A percentile compares a stretch with the other conserved stretches of the same genome.
These are phyloP conservation scores for Pseudomyrmex concolor DNA, from an alignment of 1,140 invertebrate species.

Conservation along the genomic window DNA sequence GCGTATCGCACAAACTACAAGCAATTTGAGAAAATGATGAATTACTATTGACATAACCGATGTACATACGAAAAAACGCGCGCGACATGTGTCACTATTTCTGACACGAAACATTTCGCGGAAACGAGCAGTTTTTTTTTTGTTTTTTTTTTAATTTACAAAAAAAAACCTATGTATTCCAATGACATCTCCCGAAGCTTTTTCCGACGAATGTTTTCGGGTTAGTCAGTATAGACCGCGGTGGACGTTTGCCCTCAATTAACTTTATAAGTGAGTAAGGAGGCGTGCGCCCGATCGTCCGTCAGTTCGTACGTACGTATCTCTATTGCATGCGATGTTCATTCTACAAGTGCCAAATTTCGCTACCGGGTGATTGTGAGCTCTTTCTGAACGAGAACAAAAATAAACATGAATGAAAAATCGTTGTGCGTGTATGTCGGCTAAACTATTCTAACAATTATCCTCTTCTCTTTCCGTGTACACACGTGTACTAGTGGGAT, in stretches of 20 bases:
- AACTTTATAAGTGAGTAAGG: conserved; percentile 85
- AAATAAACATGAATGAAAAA: too few relatives aligned
- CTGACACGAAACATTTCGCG: not conserved
- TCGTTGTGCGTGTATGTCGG: too few relatives aligned
- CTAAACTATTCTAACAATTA: too few relatives aligned
- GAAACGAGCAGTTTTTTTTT: not conserved
- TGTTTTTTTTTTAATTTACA: not conserved
- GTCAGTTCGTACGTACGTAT: conserved; percentile 74
- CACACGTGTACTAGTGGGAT: not conserved
- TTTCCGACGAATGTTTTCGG: conserved; percentile 80
- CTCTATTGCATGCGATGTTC: conserved; percentile 65
- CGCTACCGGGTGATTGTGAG: conserved; percentile 51
- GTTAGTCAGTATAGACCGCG: conserved; percentile 80
- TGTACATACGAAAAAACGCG: not conserved
- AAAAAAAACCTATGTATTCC: not conserved
- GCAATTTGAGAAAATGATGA: not conserved
- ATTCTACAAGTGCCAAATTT: conserved; percentile 73
- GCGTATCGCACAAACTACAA: not conserved
- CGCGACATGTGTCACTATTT: not conserved
- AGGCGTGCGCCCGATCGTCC: conserved; percentile 82
- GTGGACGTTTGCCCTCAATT: conserved; percentile 85
- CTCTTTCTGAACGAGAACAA: conserved; percentile 5
- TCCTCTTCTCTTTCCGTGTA: too few relatives aligned
- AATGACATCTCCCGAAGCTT: not conserved
- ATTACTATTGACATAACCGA: not conserved